Conservation (phyloP, 2,888 invertebrate genomes). For the Volucella zonaria region DNA sequence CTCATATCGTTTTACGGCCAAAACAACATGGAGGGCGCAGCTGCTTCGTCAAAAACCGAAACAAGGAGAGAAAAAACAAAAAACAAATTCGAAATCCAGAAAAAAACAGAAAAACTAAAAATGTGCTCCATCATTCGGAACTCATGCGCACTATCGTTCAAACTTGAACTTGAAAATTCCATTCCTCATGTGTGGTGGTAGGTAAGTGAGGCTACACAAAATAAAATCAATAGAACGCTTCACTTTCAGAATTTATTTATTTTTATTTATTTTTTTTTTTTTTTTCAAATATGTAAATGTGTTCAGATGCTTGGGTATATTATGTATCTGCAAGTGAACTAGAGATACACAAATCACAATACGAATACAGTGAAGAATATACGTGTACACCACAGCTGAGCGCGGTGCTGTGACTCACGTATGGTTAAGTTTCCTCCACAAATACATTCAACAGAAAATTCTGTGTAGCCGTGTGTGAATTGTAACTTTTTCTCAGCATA, state of each 20-base stretch:
- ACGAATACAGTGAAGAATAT: slow-evolving; percentile 4
- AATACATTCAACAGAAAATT: slow-evolving; percentile 1
- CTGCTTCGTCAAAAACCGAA: slow-evolving; percentile 77
- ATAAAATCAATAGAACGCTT: slow-evolving; percentile 73
- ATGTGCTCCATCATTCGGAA: slow-evolving; percentile 49
- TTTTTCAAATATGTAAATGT: neutral
- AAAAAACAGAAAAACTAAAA: slow-evolving; percentile 36
- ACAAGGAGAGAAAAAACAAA: slow-evolving; percentile 3
- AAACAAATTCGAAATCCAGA: slow-evolving; percentile 42
- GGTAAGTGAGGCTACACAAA: slow-evolving; percentile 70
- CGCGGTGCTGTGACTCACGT: neutral
- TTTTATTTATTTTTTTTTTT: slow-evolving; percentile 32
- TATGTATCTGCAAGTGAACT: slow-evolving; percentile 31
- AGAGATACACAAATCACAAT: slow-evolving; percentile 13
- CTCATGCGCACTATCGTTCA: slow-evolving; percentile 79
- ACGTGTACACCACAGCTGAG: slow-evolving; percentile 37
- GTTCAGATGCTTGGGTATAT: neutral
- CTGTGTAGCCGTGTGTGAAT: neutral
- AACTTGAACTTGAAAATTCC: slow-evolving; percentile 82
- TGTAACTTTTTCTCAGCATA: slow-evolving; percentile 13
- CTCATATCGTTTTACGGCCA: slow-evolving; percentile 28
- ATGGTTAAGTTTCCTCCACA: slow-evolving; percentile 9
- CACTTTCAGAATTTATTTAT: slow-evolving; percentile 61
- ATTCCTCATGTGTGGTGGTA: slow-evolving; percentile 69
- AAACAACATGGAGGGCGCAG: slow-evolving; percentile 62